Evolutionary conservation across 2,797 vertebrate species (phyloP), one percentile per base, ranked within the genome.

Genomic region (Diplodus sargus): DNA sequence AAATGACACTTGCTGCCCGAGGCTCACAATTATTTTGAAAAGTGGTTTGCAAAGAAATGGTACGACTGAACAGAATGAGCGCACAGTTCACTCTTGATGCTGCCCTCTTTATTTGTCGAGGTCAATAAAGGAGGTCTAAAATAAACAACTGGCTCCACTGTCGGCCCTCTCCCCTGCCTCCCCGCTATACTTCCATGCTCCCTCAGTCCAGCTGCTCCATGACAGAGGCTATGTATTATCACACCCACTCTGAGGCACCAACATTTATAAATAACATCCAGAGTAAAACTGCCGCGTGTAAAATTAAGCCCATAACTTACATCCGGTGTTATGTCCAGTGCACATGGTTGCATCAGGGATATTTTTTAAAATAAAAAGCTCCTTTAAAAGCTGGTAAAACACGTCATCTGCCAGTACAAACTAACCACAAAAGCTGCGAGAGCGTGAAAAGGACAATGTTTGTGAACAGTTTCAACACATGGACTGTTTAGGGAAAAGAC

Each of bases 221-320:
- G 82, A 64, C 81, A 86, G 60, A 84, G 60, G 53, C 82, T 51
- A 39, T 75, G 76, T 78, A 60, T 86, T 78, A 81, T 80, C 59
- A 68, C 81, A 76, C 74, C 57, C 51, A 51, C 53, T 54, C 71
- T n/a, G 69, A 75, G 77, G 69, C 82, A 70, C 73, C 85, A 84
- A 74, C 62, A 23, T 86, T 85, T 89, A 92, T 87, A 87, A 91
- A 91, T 90, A 91, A 89, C 85, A 64, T 11, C 62, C 60, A 53
- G 70, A 62, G 67, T 80, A 82, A 61, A 77, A 81, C 81, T 78
- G 74, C 63, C 39, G 30, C 66, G 81, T 54, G 81, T 82, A 86
- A 88, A 85, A 82, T 79, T 34, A 72, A 70, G 72, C 20, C 43
- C 70, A 57, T 64, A 75, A 76, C 47, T 76, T 76, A 83, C 34